Evolutionary conservation across 2,113 vertebrate genomes (phyloP).

Genomic region (human (Homo sapiens)): DNA sequence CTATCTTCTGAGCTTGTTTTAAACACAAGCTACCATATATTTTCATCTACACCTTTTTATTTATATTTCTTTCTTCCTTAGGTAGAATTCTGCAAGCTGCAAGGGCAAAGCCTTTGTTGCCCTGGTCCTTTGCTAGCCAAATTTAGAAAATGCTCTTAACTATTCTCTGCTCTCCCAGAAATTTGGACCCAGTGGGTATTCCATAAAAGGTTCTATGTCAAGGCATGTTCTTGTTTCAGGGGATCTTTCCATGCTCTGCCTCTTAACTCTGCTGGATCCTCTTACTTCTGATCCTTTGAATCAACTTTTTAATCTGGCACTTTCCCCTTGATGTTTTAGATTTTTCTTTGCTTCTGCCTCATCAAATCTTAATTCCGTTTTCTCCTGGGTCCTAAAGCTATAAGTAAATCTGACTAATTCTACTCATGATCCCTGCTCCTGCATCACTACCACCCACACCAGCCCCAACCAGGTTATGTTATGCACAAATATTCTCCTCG

Average conservation of each 20-base stretch:
- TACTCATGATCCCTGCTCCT: background rate
- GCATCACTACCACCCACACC: background rate
- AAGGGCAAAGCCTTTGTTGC: background rate
- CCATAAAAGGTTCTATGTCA: background rate
- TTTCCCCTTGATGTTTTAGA: background rate
- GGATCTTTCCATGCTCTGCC: background rate
- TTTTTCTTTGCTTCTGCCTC: slow-evolving; percentile 1
- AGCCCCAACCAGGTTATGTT: background rate
- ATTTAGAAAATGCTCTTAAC: slow-evolving; percentile 16
- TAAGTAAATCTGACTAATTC: background rate
- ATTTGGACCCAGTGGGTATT: background rate
- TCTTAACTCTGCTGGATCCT: background rate
- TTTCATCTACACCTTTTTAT: background rate
- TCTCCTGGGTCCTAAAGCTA: background rate
- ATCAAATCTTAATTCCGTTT: background rate
- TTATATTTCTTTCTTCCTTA: background rate
- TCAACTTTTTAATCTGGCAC: slow-evolving; percentile 9
- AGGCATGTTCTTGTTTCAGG: background rate
- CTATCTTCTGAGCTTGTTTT: background rate
- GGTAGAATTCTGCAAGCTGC: background rate
- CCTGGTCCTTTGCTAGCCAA: background rate
- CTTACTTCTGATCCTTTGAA: background rate
- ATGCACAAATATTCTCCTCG: background rate
- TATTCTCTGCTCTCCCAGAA: background rate
- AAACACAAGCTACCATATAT: background rate